Evolutionary conservation across 1,140 invertebrate genomes (phyloP), one percentile per base, ranked within the genome.

Genomic region (Halesus radiatus): DNA sequence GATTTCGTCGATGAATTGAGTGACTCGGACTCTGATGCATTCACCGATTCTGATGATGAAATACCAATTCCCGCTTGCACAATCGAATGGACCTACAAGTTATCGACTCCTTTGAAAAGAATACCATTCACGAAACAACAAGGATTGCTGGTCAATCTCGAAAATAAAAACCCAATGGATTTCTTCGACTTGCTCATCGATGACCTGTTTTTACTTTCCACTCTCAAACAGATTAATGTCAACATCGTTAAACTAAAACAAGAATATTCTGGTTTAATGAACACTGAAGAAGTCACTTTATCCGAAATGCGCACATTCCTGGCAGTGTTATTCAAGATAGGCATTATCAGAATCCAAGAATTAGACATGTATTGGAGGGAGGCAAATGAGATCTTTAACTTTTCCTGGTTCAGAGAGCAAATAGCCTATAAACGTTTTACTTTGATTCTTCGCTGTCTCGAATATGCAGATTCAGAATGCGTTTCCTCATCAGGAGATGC

Each of bases 21-120:
- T n/a, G 66, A 70, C 18, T 70, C 66, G 6, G 66, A 70, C 22
- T 70, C 66, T 20, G 18, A 50, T 15, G 62, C 5, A 16, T 32
- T 16, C 16, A 32, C 22, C 8, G 66, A 70, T 50, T 70, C 66
- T 7, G 66, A 70, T 10, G 66, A 70, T n/a, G 66, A 70, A n/a
- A 20, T n/a, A 13, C 1, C 50, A 8, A 6, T 13, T 50, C 29
- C n/a, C 32, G 29, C 4, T 1, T 22, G 22, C 26, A 26, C 62
- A 26, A 26, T 26, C 22, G 13, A 45, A 50, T 70, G 66, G 66
- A 52, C 15, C 37, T 32, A 52, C 20, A 18, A 60, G 18, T 23
- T 64, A 45, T 23, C 66, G 18, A 70, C 20, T 29, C 15, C 60
- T 13, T 45, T 70, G 66, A 45, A 50, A n/a, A 50, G 15, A 8